Percentiles rank a stretch among this genome's conserved stretches.
Evolutionary conservation across 2,113 vertebrate species (phyloP).

Genomic region (Callopanchax toddi): DNA sequence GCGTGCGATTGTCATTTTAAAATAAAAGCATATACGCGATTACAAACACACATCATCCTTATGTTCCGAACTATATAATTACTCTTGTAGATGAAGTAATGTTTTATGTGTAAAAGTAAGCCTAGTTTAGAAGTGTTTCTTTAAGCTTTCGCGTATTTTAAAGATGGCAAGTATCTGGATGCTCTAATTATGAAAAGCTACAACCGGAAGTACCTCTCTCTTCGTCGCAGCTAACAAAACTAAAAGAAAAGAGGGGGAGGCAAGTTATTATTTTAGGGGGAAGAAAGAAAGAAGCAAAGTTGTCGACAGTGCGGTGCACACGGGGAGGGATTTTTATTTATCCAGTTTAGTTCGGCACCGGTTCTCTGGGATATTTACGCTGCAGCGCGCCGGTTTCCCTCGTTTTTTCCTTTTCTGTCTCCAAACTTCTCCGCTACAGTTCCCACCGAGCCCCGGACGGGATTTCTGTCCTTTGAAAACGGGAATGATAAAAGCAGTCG

Average conservation of each 20-base stretch:
- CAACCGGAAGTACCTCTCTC: conserved; percentile 5
- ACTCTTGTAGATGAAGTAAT: fast-evolving
- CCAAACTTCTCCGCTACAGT: conserved; percentile 56
- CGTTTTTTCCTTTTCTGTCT: conserved; percentile 8
- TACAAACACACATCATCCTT: not conserved
- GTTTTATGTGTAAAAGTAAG: not conserved
- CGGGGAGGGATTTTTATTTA: conserved; percentile 67
- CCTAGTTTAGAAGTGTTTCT: fast-evolving
- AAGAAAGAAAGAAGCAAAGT: conserved; percentile 82
- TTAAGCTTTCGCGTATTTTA: fast-evolving
- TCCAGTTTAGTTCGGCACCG: conserved; percentile 35
- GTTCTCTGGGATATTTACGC: conserved; percentile 25
- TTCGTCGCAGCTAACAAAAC: not conserved
- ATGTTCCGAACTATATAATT: fast-evolving
- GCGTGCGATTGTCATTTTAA: not conserved
- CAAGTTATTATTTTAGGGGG: conserved; percentile 77
- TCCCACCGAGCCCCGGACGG: conserved; percentile 32
- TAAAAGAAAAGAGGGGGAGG: conserved; percentile 65
- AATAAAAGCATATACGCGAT: conserved; percentile 22
- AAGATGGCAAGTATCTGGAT: not conserved
- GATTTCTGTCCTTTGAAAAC: conserved; percentile 37
- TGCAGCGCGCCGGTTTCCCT: conserved; percentile 27
- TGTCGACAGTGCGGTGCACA: conserved; percentile 64
- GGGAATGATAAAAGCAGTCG: conserved; percentile 59
- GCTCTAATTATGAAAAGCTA: conserved; percentile 19